Conservation (phyloP, 2,888 invertebrate genomes). For the Syritta pipiens region DNA sequence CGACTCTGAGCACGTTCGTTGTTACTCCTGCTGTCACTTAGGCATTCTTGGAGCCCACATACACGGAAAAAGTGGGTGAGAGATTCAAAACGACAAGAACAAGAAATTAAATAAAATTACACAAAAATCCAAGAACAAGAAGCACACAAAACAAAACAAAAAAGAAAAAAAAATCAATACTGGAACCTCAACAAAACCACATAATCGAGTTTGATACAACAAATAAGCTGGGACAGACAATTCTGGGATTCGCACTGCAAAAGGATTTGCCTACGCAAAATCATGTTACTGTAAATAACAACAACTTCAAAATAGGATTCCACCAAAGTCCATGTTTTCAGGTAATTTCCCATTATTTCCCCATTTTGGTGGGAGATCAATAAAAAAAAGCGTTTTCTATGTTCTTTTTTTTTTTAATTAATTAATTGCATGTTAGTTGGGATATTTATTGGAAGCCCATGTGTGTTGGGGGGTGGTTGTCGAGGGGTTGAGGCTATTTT, state of each 20-base stretch:
- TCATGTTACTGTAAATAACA: conserved; percentile 62
- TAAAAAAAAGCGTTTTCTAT: conserved; percentile 2
- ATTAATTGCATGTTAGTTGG: conserved; percentile 12
- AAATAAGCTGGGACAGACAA: conserved; percentile 61
- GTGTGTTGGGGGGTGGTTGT: no score
- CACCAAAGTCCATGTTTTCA: conserved; percentile 73
- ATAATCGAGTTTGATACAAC: conserved; percentile 3
- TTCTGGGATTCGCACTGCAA: conserved; percentile 62
- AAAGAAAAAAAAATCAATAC: conserved; percentile 22
- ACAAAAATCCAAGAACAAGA: neutral
- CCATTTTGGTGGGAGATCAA: conserved; percentile 6
- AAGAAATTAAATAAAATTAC: neutral
- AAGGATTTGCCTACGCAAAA: conserved; percentile 49
- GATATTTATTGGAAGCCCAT: no score
- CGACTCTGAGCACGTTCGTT: no score
- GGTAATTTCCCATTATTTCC: conserved; percentile 62
- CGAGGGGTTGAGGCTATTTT: no score
- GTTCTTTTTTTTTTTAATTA: neutral
- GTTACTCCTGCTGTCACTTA: no score
- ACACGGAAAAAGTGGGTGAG: conserved; percentile 13
- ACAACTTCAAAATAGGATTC: conserved; percentile 71
- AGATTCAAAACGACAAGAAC: neutral
- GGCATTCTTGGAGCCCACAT: no score
- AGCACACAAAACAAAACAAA: conserved; percentile 3
- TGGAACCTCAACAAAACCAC: conserved; percentile 20